These are phyloP conservation scores for Sebastes taczanowskii DNA, from an alignment of 2,797 vertebrate species.

Conservation along the genomic window DNA sequence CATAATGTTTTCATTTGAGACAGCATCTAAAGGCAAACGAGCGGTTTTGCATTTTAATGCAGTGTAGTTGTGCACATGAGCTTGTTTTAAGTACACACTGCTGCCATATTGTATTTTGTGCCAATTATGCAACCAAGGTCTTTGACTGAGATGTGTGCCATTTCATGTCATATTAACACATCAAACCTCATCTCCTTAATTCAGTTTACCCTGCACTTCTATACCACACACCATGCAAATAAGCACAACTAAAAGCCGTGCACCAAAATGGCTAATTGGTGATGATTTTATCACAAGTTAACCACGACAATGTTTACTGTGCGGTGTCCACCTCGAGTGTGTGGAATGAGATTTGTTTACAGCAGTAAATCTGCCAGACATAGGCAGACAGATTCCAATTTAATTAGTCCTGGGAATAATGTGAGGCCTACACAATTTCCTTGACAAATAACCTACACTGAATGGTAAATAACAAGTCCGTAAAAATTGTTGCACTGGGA, in stretches of 20 bases:
- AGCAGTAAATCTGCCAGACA: slow-evolving; percentile 64
- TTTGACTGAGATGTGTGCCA: background rate
- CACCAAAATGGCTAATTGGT: slow-evolving; percentile 29
- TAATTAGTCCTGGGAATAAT: slow-evolving; percentile 70
- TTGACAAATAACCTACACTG: slow-evolving; percentile 60
- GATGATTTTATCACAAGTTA: slow-evolving; percentile 58
- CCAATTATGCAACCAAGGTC: background rate
- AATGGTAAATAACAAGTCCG: slow-evolving; percentile 64
- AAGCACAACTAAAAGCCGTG: slow-evolving; percentile 28
- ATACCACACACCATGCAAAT: slow-evolving; percentile 1
- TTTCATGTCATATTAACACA: background rate
- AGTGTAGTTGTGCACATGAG: background rate
- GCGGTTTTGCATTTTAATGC: background rate
- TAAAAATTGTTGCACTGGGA: slow-evolving; percentile 50
- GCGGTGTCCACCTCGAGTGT: slow-evolving; percentile 23
- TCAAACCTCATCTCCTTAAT: background rate
- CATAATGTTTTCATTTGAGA: background rate
- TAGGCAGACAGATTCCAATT: slow-evolving; percentile 64
- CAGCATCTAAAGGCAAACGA: background rate
- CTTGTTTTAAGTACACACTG: background rate
- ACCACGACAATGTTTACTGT: slow-evolving; percentile 52
- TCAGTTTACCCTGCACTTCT: background rate
- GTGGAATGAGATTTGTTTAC: slow-evolving; percentile 52
- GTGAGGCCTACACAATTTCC: slow-evolving; percentile 54
- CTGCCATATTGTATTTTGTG: background rate